A percentile compares a stretch with the other conserved stretches of the same genome.
Evolutionary conservation across 2,888 invertebrate genomes (phyloP).

Genomic region (Tenthredo scrophulariae): DNA sequence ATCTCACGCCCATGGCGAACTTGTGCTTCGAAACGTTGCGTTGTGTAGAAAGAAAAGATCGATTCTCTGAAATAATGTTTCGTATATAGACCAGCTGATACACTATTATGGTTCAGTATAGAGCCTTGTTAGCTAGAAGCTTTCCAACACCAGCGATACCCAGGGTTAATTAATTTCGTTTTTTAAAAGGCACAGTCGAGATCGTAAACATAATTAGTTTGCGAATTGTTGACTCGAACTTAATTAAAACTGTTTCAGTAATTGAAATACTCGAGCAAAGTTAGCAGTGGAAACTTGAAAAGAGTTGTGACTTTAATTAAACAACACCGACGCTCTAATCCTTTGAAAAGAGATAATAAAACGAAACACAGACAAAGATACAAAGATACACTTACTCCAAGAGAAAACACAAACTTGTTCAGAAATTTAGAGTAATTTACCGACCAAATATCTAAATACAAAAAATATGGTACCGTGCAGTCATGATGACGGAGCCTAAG

Average conservation of each 20-base stretch:
- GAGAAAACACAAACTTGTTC: neutral
- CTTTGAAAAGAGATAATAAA: neutral
- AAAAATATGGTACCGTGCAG: neutral
- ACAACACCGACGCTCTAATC: conserved; percentile 17
- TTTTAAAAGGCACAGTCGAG: neutral
- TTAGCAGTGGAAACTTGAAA: conserved; percentile 9
- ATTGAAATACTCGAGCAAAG: conserved; percentile 20
- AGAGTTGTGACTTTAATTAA: conserved; percentile 32
- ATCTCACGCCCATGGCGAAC: neutral
- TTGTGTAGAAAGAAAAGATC: neutral
- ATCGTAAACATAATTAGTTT: conserved; percentile 42
- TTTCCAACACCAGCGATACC: neutral
- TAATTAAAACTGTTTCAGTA: conserved; percentile 45
- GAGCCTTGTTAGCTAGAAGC: neutral
- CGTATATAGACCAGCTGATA: neutral
- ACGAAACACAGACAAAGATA: neutral
- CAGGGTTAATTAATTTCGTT: neutral
- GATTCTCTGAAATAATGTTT: neutral
- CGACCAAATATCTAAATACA: neutral
- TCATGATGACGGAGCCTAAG: neutral
- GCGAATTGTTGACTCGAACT: conserved; percentile 21
- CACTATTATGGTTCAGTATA: neutral
- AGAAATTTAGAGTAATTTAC: neutral
- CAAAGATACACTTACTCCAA: neutral
- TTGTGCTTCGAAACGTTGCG: neutral